phyloP scores from a whole-genome alignment of 2,888 invertebrate species.

The Tenthredo notha region DNA sequence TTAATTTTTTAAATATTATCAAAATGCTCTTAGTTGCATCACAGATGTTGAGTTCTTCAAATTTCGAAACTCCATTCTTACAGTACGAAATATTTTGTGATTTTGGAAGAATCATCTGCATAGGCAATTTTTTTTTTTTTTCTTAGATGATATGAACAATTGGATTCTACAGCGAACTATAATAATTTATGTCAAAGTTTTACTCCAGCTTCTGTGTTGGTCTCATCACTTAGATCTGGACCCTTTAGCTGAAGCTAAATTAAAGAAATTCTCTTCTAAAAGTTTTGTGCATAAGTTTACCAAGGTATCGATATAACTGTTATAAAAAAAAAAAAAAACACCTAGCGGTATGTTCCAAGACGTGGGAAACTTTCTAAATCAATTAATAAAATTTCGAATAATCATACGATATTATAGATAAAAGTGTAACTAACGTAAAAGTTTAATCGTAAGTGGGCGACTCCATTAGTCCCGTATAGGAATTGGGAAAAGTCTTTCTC shows the following conservation, averaged over 20 bases:
- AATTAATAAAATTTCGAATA: constrained; percentile 10
- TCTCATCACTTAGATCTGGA: neutral
- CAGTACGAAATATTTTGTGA: too few relatives aligned
- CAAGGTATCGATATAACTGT: neutral
- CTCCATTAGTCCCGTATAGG: constrained; percentile 42
- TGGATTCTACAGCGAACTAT: neutral
- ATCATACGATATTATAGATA: constrained; percentile 18
- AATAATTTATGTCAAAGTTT: neutral
- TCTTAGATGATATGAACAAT: neutral
- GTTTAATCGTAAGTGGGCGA: constrained; percentile 37
- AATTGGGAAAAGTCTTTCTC: neutral
- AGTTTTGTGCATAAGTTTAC: neutral
- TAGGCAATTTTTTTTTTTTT: too few relatives aligned
- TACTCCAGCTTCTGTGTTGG: neutral
- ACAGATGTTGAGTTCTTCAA: too few relatives aligned
- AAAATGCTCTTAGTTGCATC: too few relatives aligned
- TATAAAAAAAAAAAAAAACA: neutral
- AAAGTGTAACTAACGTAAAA: neutral
- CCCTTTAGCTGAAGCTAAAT: neutral
- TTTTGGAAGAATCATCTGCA: too few relatives aligned
- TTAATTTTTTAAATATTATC: too few relatives aligned
- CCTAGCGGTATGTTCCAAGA: neutral
- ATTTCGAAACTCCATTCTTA: too few relatives aligned
- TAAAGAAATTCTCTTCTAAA: neutral
- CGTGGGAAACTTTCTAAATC: constrained; percentile 37